phyloP scores from a whole-genome alignment of 2,888 invertebrate genomes.

The Spisula subtruncata region DNA sequence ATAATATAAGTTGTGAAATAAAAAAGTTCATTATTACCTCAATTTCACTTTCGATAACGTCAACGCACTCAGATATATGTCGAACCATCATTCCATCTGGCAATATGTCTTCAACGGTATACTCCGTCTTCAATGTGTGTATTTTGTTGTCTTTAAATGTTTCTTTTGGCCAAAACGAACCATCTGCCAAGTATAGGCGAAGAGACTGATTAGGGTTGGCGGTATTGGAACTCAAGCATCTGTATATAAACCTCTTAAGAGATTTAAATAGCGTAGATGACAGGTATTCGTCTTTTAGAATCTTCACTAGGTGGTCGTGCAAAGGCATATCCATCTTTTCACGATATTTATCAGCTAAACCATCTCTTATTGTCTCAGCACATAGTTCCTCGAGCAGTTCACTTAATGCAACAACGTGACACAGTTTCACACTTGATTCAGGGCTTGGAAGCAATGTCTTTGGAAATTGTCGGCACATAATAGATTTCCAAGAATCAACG shows the following conservation, averaged over 20 bases:
- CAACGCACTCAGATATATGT: constrained; percentile 34
- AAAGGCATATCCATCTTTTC: constrained; percentile 54
- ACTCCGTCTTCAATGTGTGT: constrained; percentile 8
- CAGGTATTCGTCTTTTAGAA: constrained; percentile 30
- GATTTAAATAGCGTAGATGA: constrained; percentile 57
- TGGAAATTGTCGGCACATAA: constrained; percentile 56
- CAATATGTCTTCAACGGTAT: constrained; percentile 46
- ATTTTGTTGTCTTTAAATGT: constrained; percentile 43
- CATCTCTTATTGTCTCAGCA: constrained; percentile 69
- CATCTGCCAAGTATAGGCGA: constrained; percentile 63
- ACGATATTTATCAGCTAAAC: constrained; percentile 63
- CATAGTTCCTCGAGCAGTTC: constrained; percentile 70
- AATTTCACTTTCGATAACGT: constrained; percentile 17
- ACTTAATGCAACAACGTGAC: constrained; percentile 71
- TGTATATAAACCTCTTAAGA: constrained; percentile 68
- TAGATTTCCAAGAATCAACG: constrained; percentile 64
- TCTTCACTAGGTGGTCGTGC: constrained; percentile 38
- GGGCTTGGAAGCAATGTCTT: constrained; percentile 69
- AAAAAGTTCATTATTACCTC: constrained; percentile 9
- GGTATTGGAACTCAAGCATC: constrained; percentile 65
- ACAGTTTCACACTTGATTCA: constrained; percentile 61
- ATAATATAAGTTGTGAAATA: background rate
- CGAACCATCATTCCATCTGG: constrained; percentile 56
- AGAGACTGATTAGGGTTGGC: constrained; percentile 56
- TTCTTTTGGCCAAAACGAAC: constrained; percentile 71